A percentile compares a stretch with the other conserved stretches of the same genome.
These are phyloP conservation scores for Taxidea taxus DNA, from an alignment of 2,113 vertebrate species.

Conservation along the genomic window DNA sequence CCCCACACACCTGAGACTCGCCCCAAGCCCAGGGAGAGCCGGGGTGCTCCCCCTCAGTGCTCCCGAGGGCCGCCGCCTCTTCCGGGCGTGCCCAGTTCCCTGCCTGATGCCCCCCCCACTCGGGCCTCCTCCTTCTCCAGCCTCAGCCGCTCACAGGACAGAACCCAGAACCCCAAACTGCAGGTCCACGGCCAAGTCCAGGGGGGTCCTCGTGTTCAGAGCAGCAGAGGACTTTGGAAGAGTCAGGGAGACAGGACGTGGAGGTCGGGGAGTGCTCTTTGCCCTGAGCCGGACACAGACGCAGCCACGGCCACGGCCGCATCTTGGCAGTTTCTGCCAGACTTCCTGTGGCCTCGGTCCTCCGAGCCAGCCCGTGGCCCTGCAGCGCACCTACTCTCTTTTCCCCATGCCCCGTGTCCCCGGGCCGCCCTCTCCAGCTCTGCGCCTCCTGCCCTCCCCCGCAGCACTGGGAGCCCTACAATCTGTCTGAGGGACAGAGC, in stretches of 20 bases:
- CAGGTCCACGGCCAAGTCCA: neutral
- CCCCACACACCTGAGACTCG: neutral
- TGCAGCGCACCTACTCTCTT: neutral
- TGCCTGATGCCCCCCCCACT: neutral
- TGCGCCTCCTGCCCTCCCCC: neutral
- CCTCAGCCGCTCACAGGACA: neutral
- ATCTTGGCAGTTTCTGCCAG: neutral
- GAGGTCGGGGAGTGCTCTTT: neutral
- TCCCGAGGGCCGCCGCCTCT: neutral
- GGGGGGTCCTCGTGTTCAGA: neutral
- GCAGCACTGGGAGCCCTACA: neutral
- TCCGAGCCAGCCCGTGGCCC: neutral
- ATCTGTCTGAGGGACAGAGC: neutral
- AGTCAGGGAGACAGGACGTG: neutral
- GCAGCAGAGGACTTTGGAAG: neutral
- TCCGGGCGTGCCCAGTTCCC: neutral
- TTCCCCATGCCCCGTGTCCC: neutral
- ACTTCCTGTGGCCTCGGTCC: neutral
- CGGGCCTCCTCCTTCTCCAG: neutral
- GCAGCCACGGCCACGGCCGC: neutral
- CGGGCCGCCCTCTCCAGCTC: neutral
- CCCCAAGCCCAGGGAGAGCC: neutral
- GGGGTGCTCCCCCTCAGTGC: neutral
- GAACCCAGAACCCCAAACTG: neutral
- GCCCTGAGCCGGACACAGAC: no score